Evolutionary conservation across 2,797 vertebrate genomes (phyloP).

Genomic region (Agapornis canus): DNA sequence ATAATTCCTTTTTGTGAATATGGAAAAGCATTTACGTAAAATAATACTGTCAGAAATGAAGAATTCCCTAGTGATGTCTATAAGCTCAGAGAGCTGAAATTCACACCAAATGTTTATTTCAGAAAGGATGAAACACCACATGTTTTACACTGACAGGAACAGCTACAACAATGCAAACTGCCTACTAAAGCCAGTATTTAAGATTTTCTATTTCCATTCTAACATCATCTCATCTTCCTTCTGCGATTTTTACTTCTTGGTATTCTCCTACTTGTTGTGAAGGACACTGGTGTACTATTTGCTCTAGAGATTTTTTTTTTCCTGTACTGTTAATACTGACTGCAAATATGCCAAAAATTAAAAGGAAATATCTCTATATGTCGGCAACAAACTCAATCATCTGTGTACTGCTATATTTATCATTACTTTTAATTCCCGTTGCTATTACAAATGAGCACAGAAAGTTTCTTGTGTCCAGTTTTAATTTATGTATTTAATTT

Average conservation of each 20-base stretch:
- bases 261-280: neutral
- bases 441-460: neutral
- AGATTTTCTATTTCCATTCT: neutral
- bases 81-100: neutral
- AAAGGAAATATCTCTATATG: neutral
- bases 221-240: neutral
- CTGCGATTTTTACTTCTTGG: neutral
- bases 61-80: slow-evolving; percentile 4
- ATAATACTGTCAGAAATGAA: slow-evolving; percentile 26
- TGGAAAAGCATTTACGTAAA: slow-evolving; percentile 33
- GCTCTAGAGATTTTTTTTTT: neutral
- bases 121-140: neutral
- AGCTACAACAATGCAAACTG: neutral
- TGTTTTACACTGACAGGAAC: neutral
- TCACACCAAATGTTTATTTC: slow-evolving; percentile 14
- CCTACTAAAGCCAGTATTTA: neutral
- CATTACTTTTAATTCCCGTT: neutral
- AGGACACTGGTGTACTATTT: neutral
- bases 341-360: neutral
- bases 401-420: neutral
- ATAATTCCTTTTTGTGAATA: slow-evolving; percentile 21
- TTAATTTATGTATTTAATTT: neutral
- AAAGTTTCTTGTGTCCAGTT: neutral
- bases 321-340: neutral
- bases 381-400: neutral